Conservation (phyloP, 2,888 invertebrate genomes). For the Acleris laterana region DNA sequence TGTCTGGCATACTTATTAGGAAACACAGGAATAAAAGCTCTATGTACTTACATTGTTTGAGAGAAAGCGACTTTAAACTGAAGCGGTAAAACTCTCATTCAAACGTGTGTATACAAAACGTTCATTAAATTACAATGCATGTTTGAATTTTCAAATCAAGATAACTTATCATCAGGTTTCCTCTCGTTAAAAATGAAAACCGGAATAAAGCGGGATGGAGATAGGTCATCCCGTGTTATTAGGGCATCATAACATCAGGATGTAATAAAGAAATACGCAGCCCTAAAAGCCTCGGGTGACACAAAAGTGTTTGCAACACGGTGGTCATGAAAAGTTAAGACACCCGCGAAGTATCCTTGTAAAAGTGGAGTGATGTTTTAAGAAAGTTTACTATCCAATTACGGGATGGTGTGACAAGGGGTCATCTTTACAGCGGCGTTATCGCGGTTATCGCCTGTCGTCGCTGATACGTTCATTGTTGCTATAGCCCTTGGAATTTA, state of each 20-base stretch:
- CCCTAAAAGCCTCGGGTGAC: slow-evolving; percentile 35
- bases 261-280: slow-evolving; percentile 35
- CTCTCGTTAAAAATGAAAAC: slow-evolving; percentile 32
- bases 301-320: slow-evolving; percentile 44
- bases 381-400: slow-evolving; percentile 59
- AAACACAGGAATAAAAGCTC: background rate
- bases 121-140: slow-evolving; percentile 29
- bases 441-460: slow-evolving; percentile 48
- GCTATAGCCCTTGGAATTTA: slow-evolving; percentile 42
- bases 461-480: slow-evolving; percentile 46
- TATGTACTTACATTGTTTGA: background rate
- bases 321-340: slow-evolving; percentile 53
- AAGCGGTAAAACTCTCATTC: slow-evolving; percentile 1
- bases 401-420: slow-evolving; percentile 63
- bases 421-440: slow-evolving; percentile 55
- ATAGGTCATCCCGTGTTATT: slow-evolving; percentile 30
- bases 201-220: slow-evolving; percentile 24
- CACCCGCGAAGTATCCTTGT: slow-evolving; percentile 52
- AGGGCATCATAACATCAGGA: slow-evolving; percentile 32
- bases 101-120: background rate
- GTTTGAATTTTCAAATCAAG: slow-evolving; percentile 29
- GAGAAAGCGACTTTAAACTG: slow-evolving; percentile 1
- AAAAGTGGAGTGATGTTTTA: slow-evolving; percentile 50
- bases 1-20: slow-evolving; percentile 41
- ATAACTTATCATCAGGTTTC: slow-evolving; percentile 28